Conservation (phyloP, 2,797 vertebrate genomes). For the Hylomyscus alleni region DNA sequence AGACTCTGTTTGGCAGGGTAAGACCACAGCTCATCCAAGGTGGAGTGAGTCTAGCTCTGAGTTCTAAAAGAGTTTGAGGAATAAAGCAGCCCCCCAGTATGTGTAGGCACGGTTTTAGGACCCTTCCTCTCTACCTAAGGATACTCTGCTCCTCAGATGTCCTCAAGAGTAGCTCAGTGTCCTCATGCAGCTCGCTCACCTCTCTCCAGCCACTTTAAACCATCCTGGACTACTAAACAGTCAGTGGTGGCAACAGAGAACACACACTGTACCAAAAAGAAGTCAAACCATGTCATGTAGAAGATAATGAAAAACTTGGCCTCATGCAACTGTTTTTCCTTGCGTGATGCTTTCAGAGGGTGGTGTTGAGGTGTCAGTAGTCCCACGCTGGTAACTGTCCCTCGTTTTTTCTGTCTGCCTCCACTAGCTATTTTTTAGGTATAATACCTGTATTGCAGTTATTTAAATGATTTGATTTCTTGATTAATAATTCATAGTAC, state of each 20-base stretch:
- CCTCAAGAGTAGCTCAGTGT: neutral
- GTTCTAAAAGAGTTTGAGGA: neutral
- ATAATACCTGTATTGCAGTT: fast-evolving
- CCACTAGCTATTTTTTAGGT: neutral
- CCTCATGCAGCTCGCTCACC: neutral
- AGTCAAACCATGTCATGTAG: neutral
- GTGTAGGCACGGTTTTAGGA: neutral
- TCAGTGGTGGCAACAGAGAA: neutral
- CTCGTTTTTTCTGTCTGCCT: neutral
- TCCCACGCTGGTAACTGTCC: neutral
- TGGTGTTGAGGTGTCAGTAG: neutral
- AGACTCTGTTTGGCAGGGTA: slow-evolving; percentile 96
- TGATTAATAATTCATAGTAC: neutral
- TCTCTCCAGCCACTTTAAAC: neutral
- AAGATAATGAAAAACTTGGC: neutral
- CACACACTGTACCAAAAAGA: neutral
- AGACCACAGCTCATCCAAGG: slow-evolving; percentile 54
- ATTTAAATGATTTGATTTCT: neutral
- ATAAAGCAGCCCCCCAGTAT: neutral
- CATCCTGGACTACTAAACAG: too few species aligned
- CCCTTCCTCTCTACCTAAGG: neutral
- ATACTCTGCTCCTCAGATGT: neutral
- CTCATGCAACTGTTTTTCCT: neutral
- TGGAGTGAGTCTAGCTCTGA: fast-evolving
- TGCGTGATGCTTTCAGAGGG: neutral